Evolutionary conservation across 1,140 invertebrate species (phyloP).

Genomic region (Maniola jurtina): DNA sequence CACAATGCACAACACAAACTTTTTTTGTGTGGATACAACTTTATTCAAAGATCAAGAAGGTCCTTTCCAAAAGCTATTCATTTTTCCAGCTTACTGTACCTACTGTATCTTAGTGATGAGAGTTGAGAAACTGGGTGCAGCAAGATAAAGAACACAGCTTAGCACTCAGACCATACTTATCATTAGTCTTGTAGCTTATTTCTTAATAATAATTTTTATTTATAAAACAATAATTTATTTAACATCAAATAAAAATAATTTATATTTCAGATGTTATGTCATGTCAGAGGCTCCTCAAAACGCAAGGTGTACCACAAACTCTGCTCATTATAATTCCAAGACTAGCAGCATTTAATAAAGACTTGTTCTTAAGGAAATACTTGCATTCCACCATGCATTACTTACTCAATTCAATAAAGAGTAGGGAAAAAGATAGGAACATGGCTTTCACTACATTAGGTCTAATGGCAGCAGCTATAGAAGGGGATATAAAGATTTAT

Average conservation of each 20-base stretch:
- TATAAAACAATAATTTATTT: too few species aligned
- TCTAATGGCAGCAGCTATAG: slow-evolving; percentile 94
- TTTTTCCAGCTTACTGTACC: too few species aligned
- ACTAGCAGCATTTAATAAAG: slow-evolving; percentile 94
- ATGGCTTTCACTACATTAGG: slow-evolving; percentile 95
- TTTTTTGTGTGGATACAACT: too few species aligned
- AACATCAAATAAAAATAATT: too few species aligned
- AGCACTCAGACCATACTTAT: too few species aligned
- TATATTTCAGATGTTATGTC: slow-evolving; percentile 84
- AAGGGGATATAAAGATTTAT: slow-evolving; percentile 88
- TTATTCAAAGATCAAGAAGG: too few species aligned
- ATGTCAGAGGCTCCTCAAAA: slow-evolving; percentile 85
- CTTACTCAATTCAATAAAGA: slow-evolving; percentile 86
- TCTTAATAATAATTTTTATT: too few species aligned
- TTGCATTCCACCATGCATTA: slow-evolving; percentile 88
- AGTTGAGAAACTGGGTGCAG: too few species aligned
- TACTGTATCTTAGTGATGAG: too few species aligned
- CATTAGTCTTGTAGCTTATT: too few species aligned
- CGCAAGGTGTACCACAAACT: slow-evolving; percentile 91
- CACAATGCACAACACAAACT: too few species aligned
- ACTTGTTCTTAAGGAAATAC: slow-evolving; percentile 89
- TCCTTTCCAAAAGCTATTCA: too few species aligned
- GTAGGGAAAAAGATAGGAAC: slow-evolving; percentile 90
- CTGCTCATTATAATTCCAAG: slow-evolving; percentile 94
- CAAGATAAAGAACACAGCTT: background rate